A percentile compares a stretch with the other conserved stretches of the same genome.
phyloP scores from a whole-genome alignment of 2,888 invertebrate species.

The Eupsilia transversa region DNA sequence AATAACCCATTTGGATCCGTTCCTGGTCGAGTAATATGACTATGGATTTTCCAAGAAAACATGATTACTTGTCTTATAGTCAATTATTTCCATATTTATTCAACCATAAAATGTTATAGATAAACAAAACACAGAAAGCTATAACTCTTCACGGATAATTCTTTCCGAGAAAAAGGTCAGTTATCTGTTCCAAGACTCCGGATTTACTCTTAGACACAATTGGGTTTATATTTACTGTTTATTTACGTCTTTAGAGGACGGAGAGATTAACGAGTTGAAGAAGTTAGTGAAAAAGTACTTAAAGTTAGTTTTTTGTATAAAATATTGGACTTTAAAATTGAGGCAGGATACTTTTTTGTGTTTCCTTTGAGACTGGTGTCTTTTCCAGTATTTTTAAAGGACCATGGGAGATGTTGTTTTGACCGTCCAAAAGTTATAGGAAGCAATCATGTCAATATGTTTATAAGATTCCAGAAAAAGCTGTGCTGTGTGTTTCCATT shows the following conservation, averaged over 20 bases:
- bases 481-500: too few species aligned
- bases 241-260: slow-evolving; percentile 42
- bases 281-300: slow-evolving; percentile 34
- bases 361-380: not conserved
- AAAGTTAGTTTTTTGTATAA: slow-evolving; percentile 32
- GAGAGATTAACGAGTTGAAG: slow-evolving; percentile 46
- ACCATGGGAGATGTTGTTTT: not conserved
- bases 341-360: not conserved
- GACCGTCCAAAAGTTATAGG: not conserved
- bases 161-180: slow-evolving; percentile 45
- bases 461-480: not conserved
- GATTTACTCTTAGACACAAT: slow-evolving; percentile 51
- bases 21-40: too few species aligned
- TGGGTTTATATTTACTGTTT: slow-evolving; percentile 54
- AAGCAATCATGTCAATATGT: not conserved
- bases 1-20: not conserved
- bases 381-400: not conserved
- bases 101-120: slow-evolving; percentile 29
- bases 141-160: slow-evolving; percentile 54
- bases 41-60: not conserved
- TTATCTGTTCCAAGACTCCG: slow-evolving; percentile 37
- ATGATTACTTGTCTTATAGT: not conserved
- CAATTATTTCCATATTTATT: slow-evolving; percentile 39
- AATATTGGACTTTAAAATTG: slow-evolving; percentile 41
- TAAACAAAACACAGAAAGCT: slow-evolving; percentile 38